These are phyloP conservation scores for Adelosebastes latens DNA, from an alignment of 2,797 vertebrate species.

Conservation along the genomic window DNA sequence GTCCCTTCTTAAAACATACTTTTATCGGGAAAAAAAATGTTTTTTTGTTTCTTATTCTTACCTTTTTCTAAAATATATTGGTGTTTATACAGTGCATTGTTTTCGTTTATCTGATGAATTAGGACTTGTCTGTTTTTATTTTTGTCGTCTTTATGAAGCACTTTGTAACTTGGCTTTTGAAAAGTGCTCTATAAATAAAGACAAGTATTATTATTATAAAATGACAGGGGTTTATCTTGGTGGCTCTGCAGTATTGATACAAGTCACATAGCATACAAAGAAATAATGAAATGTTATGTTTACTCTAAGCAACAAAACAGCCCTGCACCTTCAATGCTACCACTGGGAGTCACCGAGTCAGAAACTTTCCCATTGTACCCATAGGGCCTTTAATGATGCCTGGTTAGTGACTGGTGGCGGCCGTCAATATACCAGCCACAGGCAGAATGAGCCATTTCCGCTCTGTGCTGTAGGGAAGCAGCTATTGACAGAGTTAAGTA, in stretches of 20 bases:
- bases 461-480: not conserved
- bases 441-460: not conserved
- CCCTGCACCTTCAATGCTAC: not conserved
- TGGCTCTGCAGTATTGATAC: not conserved
- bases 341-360: not conserved
- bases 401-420: conserved; percentile 1
- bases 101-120: not conserved
- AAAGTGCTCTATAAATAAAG: not conserved
- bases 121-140: not conserved
- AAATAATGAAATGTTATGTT: not conserved
- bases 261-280: not conserved
- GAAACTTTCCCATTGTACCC: not conserved
- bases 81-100: not conserved
- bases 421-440: conserved; percentile 5
- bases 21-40: not conserved
- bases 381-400: not conserved
- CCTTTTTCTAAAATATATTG: not conserved
- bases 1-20: not conserved
- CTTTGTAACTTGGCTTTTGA: not conserved
- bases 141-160: not conserved
- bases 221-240: not conserved
- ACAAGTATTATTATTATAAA: not conserved
- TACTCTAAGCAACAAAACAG: not conserved
- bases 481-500: conserved; percentile 36
- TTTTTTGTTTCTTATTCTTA: not conserved